Evolutionary conservation across 2,797 vertebrate genomes (phyloP).

Genomic region (Sebastes steindachneri): DNA sequence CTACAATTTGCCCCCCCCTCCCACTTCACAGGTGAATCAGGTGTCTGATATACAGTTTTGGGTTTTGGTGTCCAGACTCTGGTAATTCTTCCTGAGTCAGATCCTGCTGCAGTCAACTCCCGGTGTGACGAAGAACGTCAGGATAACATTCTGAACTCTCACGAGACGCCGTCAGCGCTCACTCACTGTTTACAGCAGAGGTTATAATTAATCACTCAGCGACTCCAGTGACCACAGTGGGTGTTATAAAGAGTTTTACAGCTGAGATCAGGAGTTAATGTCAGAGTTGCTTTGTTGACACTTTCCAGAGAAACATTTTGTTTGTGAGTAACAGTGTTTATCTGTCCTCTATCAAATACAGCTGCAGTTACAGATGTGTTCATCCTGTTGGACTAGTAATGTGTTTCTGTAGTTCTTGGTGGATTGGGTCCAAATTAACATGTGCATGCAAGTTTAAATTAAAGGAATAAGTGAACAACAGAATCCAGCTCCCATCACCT

Average conservation of each 20-base stretch:
- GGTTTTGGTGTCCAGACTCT: not conserved
- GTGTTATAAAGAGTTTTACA: not conserved
- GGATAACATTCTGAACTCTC: not conserved
- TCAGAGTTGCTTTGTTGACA: too few species aligned
- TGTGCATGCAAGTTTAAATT: too few species aligned
- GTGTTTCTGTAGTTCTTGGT: not conserved
- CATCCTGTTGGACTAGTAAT: not conserved
- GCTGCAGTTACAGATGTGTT: not conserved
- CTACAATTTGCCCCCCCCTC: too few species aligned
- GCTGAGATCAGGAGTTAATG: too few species aligned
- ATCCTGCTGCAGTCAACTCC: constrained; percentile 1
- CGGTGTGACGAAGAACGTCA: constrained; percentile 8
- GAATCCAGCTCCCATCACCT: too few species aligned
- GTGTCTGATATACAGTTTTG: not conserved
- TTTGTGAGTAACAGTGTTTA: too few species aligned
- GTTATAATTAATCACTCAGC: not conserved
- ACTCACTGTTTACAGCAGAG: not conserved
- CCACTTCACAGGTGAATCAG: too few species aligned
- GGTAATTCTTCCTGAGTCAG: constrained; percentile 12
- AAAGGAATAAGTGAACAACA: too few species aligned
- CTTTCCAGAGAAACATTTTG: too few species aligned
- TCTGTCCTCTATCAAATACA: not conserved
- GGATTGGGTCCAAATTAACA: not conserved
- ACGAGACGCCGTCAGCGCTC: not conserved
- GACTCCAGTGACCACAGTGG: not conserved